phyloP scores from a whole-genome alignment of 2,797 vertebrate species.

The Potorous gilbertii region DNA sequence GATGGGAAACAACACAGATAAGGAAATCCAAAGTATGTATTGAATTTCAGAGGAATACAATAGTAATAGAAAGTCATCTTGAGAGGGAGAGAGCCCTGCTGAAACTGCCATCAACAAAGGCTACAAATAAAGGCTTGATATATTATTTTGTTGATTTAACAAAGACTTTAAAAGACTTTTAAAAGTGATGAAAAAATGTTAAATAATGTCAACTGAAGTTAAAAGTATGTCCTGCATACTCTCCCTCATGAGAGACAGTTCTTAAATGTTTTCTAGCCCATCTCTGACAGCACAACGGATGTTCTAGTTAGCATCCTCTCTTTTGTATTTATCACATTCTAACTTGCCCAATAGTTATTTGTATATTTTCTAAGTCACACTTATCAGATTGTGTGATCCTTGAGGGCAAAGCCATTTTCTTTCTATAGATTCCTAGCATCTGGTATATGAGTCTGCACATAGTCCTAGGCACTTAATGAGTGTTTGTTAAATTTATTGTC shows the following conservation, averaged over 20 bases:
- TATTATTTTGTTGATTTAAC: not conserved
- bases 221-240: not conserved
- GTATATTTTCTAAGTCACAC: not conserved
- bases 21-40: not conserved
- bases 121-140: not conserved
- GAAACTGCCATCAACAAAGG: not conserved
- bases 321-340: not conserved
- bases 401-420: not conserved
- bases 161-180: not conserved
- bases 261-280: not conserved
- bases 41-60: not conserved
- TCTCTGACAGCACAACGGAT: not conserved
- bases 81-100: not conserved
- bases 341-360: not conserved
- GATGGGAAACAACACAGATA: not conserved
- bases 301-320: not conserved
- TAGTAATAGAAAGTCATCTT: not conserved
- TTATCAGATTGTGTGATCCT: not conserved
- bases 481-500: too few relatives aligned
- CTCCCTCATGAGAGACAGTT: too few relatives aligned
- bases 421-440: not conserved
- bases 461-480: too few relatives aligned
- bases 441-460: not conserved
- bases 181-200: not conserved
- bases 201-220: not conserved